phyloP scores from a whole-genome alignment of 1,140 invertebrate genomes.

The Euwallacea fornicatus region DNA sequence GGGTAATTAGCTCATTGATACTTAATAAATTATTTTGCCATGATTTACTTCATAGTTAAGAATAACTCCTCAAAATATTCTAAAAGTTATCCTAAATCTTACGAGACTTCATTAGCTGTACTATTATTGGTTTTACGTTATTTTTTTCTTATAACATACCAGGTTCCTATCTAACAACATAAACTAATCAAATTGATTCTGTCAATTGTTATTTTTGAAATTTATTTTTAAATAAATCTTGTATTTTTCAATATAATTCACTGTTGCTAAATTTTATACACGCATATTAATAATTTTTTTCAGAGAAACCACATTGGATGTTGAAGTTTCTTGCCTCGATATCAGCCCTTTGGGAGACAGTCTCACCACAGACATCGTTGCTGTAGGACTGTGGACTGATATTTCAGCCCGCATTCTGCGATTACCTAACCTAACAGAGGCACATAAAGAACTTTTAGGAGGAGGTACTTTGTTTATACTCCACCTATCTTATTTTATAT shows the following conservation, averaged over 20 bases:
- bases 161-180: not conserved
- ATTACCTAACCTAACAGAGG: conserved; percentile 75
- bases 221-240: too few relatives aligned
- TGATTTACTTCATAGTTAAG: not conserved
- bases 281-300: conserved; percentile 16
- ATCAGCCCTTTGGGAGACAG: conserved; percentile 77
- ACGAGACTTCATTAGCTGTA: too few relatives aligned
- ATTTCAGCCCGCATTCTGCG: conserved; percentile 87
- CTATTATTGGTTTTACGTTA: too few relatives aligned
- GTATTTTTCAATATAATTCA: too few relatives aligned
- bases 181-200: not conserved
- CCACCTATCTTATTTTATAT: conserved; percentile 8
- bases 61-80: too few relatives aligned
- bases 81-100: too few relatives aligned
- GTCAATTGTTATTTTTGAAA: too few relatives aligned
- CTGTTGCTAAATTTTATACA: too few relatives aligned
- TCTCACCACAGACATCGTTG: conserved; percentile 73
- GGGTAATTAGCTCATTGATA: conserved; percentile 53
- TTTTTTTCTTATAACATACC: not conserved
- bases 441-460: conserved; percentile 83
- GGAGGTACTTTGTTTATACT: conserved; percentile 62
- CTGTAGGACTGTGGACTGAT: conserved; percentile 96
- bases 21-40: not conserved
- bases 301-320: conserved; percentile 72
- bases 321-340: conserved; percentile 96